Percentiles rank a stretch among this genome's conserved stretches.
phyloP scores from a whole-genome alignment of 2,113 vertebrate genomes.

The Pitta sordida region DNA sequence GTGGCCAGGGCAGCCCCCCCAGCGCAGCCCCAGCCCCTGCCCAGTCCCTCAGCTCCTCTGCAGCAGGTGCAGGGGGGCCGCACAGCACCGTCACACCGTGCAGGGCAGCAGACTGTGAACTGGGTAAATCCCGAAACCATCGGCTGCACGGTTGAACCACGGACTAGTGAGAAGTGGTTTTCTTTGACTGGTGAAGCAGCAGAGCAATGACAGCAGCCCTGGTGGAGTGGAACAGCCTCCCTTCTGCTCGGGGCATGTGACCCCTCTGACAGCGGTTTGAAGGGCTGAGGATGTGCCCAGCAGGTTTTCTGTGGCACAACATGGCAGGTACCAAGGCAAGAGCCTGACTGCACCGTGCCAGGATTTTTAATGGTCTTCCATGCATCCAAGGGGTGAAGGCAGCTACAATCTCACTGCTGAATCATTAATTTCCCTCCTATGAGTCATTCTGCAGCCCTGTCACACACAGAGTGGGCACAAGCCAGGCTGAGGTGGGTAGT shows the following conservation, averaged over 20 bases:
- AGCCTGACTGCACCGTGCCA: neutral
- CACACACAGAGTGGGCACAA: neutral
- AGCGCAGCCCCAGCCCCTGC: neutral
- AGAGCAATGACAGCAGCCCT: neutral
- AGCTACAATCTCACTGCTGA: neutral
- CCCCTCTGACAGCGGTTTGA: neutral
- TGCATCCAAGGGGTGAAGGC: neutral
- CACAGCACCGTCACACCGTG: fast-evolving
- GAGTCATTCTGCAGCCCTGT: conserved; percentile 25
- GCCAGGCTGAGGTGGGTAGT: neutral
- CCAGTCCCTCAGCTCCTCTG: neutral
- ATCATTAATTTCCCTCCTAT: conserved; percentile 4
- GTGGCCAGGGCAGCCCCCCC: neutral
- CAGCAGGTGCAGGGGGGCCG: fast-evolving
- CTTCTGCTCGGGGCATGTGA: neutral
- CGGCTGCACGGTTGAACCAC: fast-evolving
- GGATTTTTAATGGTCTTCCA: neutral
- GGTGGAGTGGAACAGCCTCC: neutral
- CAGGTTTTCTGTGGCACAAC: neutral
- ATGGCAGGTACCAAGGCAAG: neutral
- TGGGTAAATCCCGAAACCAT: neutral
- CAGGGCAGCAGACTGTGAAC: neutral
- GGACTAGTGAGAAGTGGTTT: fast-evolving
- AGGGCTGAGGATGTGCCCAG: fast-evolving
- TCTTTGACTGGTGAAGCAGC: neutral